phyloP scores from a whole-genome alignment of 1,140 invertebrate species.

The Zelostemma sp. region DNA sequence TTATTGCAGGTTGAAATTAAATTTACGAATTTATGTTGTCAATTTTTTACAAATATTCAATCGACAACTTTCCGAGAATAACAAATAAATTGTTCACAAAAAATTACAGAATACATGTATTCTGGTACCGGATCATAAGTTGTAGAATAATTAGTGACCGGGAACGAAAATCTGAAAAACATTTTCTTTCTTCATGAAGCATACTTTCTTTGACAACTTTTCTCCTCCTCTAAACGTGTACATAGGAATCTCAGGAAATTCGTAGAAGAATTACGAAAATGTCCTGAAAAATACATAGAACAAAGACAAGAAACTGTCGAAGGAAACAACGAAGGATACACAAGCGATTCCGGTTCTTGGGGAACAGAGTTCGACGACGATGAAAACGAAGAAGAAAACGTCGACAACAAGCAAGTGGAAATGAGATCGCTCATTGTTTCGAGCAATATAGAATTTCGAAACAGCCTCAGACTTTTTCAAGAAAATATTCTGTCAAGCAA shows the following conservation, averaged over 20 bases:
- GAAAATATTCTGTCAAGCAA: constrained; percentile 27
- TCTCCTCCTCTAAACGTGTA: too few relatives aligned
- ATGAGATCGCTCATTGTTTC: neutral
- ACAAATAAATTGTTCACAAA: too few relatives aligned
- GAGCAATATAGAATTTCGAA: constrained; percentile 33
- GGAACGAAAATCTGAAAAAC: too few relatives aligned
- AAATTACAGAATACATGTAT: too few relatives aligned
- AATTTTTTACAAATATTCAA: too few relatives aligned
- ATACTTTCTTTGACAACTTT: too few relatives aligned
- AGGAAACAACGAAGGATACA: constrained; percentile 39
- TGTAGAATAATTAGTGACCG: too few relatives aligned
- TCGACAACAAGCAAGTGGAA: constrained; percentile 1
- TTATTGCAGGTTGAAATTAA: too few relatives aligned
- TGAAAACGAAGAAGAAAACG: constrained; percentile 34
- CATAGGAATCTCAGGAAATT: constrained; percentile 58
- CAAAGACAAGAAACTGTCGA: constrained; percentile 24
- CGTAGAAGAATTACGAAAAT: constrained; percentile 58
- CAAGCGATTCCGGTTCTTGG: constrained; percentile 60
- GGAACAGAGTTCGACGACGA: constrained; percentile 64
- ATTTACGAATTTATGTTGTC: too few relatives aligned
- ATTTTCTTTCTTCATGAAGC: too few relatives aligned
- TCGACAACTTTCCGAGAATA: too few relatives aligned
- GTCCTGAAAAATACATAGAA: constrained; percentile 54
- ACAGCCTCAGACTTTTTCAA: constrained; percentile 46
- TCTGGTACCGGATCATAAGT: too few relatives aligned